Evolutionary conservation across 2,113 vertebrate species (phyloP).

Genomic region (Lycocorax pyrrhopterus): DNA sequence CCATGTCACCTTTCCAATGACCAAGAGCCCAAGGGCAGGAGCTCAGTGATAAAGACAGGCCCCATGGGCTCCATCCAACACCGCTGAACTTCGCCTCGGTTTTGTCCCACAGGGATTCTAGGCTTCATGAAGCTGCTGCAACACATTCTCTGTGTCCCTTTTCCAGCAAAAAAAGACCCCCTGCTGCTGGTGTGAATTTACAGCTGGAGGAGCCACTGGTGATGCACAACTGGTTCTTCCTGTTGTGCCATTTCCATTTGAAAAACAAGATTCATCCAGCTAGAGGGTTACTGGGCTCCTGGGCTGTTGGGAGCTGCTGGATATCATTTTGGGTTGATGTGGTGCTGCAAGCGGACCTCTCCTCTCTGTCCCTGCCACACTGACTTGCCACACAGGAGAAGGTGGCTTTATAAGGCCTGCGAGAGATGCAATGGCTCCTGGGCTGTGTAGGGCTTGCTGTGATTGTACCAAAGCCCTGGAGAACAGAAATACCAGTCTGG

Average conservation of each 20-base stretch:
- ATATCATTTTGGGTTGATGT: not conserved
- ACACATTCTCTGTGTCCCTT: not conserved
- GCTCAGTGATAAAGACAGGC: not conserved
- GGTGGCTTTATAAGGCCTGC: not conserved
- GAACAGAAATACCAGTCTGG: not conserved
- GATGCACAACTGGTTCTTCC: not conserved
- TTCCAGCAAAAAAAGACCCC: not conserved
- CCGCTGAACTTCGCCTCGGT: fast-evolving
- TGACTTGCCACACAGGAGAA: not conserved
- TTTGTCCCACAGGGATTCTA: not conserved
- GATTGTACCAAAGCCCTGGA: not conserved
- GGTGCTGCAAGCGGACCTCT: not conserved
- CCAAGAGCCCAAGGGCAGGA: not conserved
- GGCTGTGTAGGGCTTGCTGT: not conserved
- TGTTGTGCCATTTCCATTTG: not conserved
- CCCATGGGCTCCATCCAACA: fast-evolving
- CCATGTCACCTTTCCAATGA: not conserved
- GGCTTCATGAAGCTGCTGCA: conserved; percentile 3
- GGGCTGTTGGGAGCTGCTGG: not conserved
- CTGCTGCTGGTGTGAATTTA: not conserved
- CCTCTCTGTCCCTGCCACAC: not conserved
- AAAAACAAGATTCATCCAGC: not conserved
- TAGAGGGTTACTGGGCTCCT: not conserved
- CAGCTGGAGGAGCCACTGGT: not conserved
- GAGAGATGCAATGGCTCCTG: not conserved